These are phyloP conservation scores for Streptopelia turtur DNA, from an alignment of 2,797 vertebrate genomes.

Conservation along the genomic window DNA sequence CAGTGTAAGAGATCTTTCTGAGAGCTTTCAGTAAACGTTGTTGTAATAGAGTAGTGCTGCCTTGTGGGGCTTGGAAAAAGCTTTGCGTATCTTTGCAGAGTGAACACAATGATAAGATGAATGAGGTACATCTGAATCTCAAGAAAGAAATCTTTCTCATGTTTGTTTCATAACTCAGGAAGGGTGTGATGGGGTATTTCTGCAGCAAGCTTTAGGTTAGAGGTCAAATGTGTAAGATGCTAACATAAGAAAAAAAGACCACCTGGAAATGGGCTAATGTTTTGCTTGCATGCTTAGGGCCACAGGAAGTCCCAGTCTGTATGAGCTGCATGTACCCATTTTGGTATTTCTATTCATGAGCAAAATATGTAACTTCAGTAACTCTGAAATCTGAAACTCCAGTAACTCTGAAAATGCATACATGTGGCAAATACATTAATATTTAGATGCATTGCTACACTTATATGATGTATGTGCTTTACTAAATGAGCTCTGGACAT, in stretches of 20 bases:
- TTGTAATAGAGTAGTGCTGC: conserved; percentile 22
- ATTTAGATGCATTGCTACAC: background rate
- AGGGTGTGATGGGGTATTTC: background rate
- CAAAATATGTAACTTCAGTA: background rate
- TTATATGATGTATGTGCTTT: background rate
- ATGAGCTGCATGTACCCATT: background rate
- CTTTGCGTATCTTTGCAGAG: background rate
- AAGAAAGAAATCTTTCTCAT: conserved; percentile 11
- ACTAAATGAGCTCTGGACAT: background rate
- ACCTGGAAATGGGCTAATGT: background rate
- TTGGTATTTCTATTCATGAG: background rate
- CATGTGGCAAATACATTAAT: background rate
- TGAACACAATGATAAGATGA: conserved; percentile 39
- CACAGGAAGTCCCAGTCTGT: background rate
- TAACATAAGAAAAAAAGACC: background rate
- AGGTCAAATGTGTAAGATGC: conserved; percentile 7
- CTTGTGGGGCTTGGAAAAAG: conserved; percentile 20
- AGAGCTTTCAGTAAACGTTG: conserved; percentile 44
- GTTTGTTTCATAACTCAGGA: conserved; percentile 22
- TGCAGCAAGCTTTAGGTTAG: background rate
- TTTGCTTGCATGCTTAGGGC: background rate
- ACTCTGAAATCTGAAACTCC: background rate
- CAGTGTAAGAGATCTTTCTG: conserved; percentile 44
- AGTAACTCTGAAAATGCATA: background rate
- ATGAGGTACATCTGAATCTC: conserved; percentile 28